Conservation (phyloP, 1,140 invertebrate genomes). For the Sarcophaga bullata region DNA sequence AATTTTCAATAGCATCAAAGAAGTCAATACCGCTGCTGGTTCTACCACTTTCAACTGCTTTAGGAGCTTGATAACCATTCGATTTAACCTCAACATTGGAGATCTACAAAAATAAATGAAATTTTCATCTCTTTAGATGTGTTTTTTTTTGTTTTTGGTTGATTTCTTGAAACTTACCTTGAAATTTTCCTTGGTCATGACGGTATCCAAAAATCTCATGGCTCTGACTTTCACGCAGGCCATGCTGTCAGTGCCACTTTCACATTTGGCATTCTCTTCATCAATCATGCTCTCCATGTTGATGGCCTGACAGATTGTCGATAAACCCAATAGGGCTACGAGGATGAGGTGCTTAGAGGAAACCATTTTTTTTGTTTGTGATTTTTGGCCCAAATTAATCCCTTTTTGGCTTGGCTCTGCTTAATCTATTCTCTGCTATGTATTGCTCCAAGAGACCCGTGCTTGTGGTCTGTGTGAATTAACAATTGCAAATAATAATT, state of each 20-base stretch:
- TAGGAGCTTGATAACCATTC: slow-evolving; percentile 69
- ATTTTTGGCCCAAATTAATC: not conserved
- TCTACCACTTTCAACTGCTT: slow-evolving; percentile 68
- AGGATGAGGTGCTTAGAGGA: slow-evolving; percentile 47
- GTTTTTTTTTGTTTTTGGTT: not conserved
- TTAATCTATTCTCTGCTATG: not conserved
- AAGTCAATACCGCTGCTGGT: slow-evolving; percentile 66
- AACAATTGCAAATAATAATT: slow-evolving; percentile 65
- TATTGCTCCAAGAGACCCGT: slow-evolving; percentile 31
- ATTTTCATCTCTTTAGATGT: not conserved
- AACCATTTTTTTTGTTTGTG: slow-evolving; percentile 39
- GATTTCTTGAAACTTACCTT: slow-evolving; percentile 69
- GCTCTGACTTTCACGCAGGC: slow-evolving; percentile 85
- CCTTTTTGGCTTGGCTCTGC: not conserved
- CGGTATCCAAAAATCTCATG: slow-evolving; percentile 78
- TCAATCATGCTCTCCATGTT: slow-evolving; percentile 77
- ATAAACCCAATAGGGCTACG: slow-evolving; percentile 48
- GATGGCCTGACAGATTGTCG: slow-evolving; percentile 69
- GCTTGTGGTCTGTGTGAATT: slow-evolving; percentile 55
- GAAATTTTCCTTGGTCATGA: slow-evolving; percentile 80
- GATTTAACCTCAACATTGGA: slow-evolving; percentile 76
- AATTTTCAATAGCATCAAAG: slow-evolving; percentile 76
- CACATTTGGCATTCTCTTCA: slow-evolving; percentile 77
- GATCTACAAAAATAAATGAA: slow-evolving; percentile 46
- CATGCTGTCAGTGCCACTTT: slow-evolving; percentile 78